Base-by-base conservation (phyloP, 2,888 invertebrate genomes). In the Epirrhoe alternata region DNA sequence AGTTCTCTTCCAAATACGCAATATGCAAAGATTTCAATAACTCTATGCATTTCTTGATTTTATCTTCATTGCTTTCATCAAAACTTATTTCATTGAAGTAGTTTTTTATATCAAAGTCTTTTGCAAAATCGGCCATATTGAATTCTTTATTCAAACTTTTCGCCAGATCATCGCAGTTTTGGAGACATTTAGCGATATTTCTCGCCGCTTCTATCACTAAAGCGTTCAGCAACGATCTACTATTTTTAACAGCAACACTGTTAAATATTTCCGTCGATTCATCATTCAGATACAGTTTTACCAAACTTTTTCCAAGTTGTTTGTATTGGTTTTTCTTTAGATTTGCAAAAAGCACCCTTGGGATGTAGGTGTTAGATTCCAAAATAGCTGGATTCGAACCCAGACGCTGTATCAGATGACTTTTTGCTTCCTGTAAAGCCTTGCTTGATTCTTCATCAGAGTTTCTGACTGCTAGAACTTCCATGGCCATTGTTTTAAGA, bases 1-100 rank as follows among this genome's bases (percentile, higher is more conserved):
- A 84, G 68, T 85, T 87, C 78, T 93, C 93, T 55, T 89, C 88
- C 54, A 93, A 79, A 79, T 88, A 86, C 64, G 87, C 79, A 52
- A 93, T 81, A 63, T 86, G 84, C 60, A 93, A 71, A 30, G 81
- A 73, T 67, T 86, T 88, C 17, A 90, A 69, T 6, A 92, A 72
- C 4, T 89, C 86, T 0, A 93, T 60, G 54, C 80, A 82, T 49
- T 77, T 82, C 58, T 77, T 73, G 6, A 89, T 66, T 16, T 70
- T 75, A 24, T 84, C 84, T 33, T 83, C 79, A 53, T 78, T 68
- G 49, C 81, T 75, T 42, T 76, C 69, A 72, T 74, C 75, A 8
- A 84, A 35, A 24, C 67, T 68, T 6, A 86, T 70, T 54, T 75
- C 70, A 59, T 77, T 73, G 47, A 90, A 87, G 74, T 81, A 86